phyloP scores from a whole-genome alignment of 2,888 invertebrate genomes.

The Drosophila testacea region DNA sequence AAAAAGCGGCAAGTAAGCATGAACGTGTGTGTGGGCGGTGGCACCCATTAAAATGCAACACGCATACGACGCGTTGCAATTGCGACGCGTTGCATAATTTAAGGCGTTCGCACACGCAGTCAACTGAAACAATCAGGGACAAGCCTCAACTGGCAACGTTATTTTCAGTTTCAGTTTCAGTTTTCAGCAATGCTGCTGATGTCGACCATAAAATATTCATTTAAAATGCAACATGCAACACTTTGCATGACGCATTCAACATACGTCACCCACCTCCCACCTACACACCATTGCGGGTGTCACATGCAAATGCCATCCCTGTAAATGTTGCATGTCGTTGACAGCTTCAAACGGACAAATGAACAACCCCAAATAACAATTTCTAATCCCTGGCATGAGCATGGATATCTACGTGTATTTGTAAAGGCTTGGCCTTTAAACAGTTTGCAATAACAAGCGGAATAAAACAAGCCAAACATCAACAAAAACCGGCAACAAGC shows the following conservation, averaged over 20 bases:
- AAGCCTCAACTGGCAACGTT: slow-evolving; percentile 42
- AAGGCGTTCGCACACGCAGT: slow-evolving; percentile 66
- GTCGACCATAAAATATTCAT: slow-evolving; percentile 75
- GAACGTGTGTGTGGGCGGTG: slow-evolving; percentile 6
- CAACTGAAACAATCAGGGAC: slow-evolving; percentile 60
- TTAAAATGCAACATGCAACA: slow-evolving; percentile 79
- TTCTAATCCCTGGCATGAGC: slow-evolving; percentile 52
- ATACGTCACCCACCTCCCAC: neutral
- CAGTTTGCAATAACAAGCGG: slow-evolving; percentile 55
- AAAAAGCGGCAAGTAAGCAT: slow-evolving; percentile 22
- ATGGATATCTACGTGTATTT: slow-evolving; percentile 14
- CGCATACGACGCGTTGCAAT: slow-evolving; percentile 65
- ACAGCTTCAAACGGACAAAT: slow-evolving; percentile 63
- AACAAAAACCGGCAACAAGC: slow-evolving; percentile 49
- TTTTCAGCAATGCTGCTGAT: slow-evolving; percentile 44
- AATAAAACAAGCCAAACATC: slow-evolving; percentile 43
- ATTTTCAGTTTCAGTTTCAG: slow-evolving; percentile 27
- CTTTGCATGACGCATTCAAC: slow-evolving; percentile 69
- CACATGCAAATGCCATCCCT: slow-evolving; percentile 64
- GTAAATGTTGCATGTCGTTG: slow-evolving; percentile 65
- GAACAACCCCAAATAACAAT: slow-evolving; percentile 38
- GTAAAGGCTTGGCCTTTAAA: slow-evolving; percentile 38
- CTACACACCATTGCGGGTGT: slow-evolving; percentile 56
- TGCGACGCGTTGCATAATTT: slow-evolving; percentile 70
- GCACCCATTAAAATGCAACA: slow-evolving; percentile 72